A percentile compares a stretch with the other conserved stretches of the same genome.
Conservation (phyloP, 2,797 vertebrate species). For the Sternarchorhynchus goeldii region DNA sequence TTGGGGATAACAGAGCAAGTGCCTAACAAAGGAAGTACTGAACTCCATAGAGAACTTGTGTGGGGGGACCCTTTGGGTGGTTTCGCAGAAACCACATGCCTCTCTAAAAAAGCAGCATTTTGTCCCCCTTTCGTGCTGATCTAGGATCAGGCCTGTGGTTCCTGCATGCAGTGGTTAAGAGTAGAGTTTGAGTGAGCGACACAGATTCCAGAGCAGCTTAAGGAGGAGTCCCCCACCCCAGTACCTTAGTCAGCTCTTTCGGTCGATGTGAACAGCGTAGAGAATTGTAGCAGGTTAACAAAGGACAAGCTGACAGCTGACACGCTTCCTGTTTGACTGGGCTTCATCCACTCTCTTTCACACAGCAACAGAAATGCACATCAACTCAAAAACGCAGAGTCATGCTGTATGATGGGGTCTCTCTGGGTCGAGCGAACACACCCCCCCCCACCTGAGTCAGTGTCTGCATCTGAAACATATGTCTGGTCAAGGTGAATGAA, state of each 20-base stretch:
- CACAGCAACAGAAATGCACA: too few relatives aligned
- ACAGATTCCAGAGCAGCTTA: not conserved
- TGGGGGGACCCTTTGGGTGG: not conserved
- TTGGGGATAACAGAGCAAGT: constrained; percentile 3
- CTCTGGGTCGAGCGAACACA: not conserved
- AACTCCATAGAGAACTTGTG: not conserved
- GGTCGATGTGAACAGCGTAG: not conserved
- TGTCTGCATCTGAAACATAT: constrained; percentile 31
- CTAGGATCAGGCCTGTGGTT: not conserved
- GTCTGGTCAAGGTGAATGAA: constrained; percentile 29
- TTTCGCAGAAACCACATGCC: not conserved
- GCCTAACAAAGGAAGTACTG: not conserved
- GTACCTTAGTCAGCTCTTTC: not conserved
- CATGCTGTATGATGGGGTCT: not conserved
- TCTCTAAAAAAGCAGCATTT: not conserved
- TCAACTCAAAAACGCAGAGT: not conserved
- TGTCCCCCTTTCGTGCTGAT: not conserved
- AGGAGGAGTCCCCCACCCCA: not conserved
- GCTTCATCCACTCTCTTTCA: too few relatives aligned
- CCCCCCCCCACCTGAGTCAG: not conserved
- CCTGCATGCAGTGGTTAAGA: too few relatives aligned
- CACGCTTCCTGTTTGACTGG: too few relatives aligned
- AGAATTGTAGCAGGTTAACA: not conserved
- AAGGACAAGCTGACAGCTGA: not conserved
- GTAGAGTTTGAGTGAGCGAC: not conserved